These are phyloP conservation scores for Bombus superbus DNA, from an alignment of 1,140 invertebrate genomes.

Conservation along the genomic window DNA sequence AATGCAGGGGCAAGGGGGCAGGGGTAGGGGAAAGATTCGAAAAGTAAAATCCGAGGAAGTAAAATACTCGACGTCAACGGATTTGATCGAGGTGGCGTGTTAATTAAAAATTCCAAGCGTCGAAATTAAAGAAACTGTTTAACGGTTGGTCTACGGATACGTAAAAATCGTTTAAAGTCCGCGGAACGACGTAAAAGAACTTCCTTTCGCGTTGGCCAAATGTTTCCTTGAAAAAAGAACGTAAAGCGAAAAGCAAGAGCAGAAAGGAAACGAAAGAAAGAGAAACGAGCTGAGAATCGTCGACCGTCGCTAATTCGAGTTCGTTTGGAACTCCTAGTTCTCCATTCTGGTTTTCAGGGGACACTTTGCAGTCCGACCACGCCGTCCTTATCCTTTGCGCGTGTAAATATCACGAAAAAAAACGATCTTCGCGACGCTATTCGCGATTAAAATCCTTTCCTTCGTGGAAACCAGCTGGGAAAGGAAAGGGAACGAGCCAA, in stretches of 20 bases:
- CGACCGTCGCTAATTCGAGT: slow-evolving; percentile 25
- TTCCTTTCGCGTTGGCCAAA: slow-evolving; percentile 25
- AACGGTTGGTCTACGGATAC: not conserved
- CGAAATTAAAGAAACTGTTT: slow-evolving; percentile 28
- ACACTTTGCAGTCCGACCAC: slow-evolving; percentile 3
- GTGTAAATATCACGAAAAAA: slow-evolving; percentile 15
- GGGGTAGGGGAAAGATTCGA: not conserved
- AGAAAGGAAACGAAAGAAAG: not conserved
- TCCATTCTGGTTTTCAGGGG: slow-evolving; percentile 13
- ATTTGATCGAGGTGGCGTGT: not conserved
- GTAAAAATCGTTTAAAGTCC: not conserved
- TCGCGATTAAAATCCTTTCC: slow-evolving; percentile 28
- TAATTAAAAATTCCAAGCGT: slow-evolving; percentile 34
- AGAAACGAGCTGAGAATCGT: slow-evolving; percentile 18
- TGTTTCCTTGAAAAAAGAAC: not conserved
- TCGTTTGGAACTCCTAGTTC: slow-evolving; percentile 12
- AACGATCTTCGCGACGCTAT: slow-evolving; percentile 20
- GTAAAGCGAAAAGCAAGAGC: not conserved
- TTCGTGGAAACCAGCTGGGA: not conserved
- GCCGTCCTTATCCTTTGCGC: not conserved
- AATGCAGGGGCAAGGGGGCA: not conserved
- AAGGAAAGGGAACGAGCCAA: not conserved
- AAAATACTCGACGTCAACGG: not conserved
- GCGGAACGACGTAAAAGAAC: not conserved
- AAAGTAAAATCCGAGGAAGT: not conserved